A percentile compares a stretch with the other conserved stretches of the same genome.
Conservation (phyloP, 2,888 invertebrate genomes). For the Cylindroiulus punctatus region DNA sequence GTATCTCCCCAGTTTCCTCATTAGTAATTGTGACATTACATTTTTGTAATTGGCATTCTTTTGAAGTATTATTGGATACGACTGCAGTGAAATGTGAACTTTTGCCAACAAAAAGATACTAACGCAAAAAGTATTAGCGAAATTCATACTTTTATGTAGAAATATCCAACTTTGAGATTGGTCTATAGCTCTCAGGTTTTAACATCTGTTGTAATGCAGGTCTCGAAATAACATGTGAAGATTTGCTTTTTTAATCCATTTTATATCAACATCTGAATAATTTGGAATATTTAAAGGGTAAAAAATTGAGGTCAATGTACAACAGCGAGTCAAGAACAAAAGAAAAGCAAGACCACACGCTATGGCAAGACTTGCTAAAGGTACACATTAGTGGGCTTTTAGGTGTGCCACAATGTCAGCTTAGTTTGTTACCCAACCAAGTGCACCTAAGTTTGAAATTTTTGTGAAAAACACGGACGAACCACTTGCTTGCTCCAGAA, state of each 20-base stretch:
- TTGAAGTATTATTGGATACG: background rate
- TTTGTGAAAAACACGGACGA: background rate
- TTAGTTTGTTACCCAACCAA: constrained; percentile 21
- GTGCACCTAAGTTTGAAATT: background rate
- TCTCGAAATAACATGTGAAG: background rate
- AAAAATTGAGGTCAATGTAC: constrained; percentile 2
- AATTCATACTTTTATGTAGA: background rate
- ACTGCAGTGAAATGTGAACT: background rate
- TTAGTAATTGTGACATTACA: background rate
- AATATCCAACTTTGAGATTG: background rate
- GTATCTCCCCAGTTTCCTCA: background rate
- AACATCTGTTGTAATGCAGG: background rate
- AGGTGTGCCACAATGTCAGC: constrained; percentile 23
- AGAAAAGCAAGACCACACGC: background rate
- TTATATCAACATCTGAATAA: background rate
- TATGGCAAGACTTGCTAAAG: background rate
- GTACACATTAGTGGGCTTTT: constrained; percentile 11
- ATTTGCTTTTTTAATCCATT: background rate
- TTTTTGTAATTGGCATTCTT: background rate
- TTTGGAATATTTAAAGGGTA: background rate
- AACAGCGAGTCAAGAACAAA: background rate
- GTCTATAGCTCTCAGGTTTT: background rate
- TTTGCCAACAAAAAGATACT: background rate
- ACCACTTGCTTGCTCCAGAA: background rate
- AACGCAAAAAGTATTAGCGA: background rate